Percentiles rank a stretch among this genome's conserved stretches.
Conservation (phyloP, 2,797 vertebrate species). For the Geotrypetes seraphini region DNA sequence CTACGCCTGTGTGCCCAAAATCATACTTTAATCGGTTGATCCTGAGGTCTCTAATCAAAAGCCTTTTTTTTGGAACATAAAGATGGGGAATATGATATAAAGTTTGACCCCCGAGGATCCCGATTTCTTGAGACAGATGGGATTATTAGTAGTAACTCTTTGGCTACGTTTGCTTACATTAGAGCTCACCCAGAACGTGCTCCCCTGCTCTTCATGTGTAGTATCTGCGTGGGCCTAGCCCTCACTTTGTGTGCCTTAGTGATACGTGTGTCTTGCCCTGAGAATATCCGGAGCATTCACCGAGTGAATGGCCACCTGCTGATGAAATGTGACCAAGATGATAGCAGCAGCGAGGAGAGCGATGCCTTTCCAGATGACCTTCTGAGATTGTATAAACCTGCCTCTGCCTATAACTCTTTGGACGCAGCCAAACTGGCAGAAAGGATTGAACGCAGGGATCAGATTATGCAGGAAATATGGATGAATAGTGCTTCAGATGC, state of each 20-base stretch:
- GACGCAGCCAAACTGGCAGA: constrained; percentile 83
- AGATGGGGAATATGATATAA: no score
- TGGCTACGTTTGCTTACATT: constrained; percentile 77
- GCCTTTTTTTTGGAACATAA: no score
- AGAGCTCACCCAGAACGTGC: constrained; percentile 80
- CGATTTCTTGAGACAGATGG: constrained; percentile 57
- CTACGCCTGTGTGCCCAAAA: no score
- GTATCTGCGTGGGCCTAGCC: constrained; percentile 77
- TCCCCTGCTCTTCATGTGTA: constrained; percentile 77
- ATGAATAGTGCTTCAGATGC: constrained; percentile 84
- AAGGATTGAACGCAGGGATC: constrained; percentile 85
- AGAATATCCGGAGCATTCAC: constrained; percentile 33
- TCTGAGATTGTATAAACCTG: constrained; percentile 49
- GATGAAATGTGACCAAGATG: constrained; percentile 26
- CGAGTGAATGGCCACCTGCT: constrained; percentile 22
- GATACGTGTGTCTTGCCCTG: constrained; percentile 51
- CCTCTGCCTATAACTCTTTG: constrained; percentile 53
- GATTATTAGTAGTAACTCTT: constrained; percentile 68
- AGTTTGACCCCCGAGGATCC: constrained; percentile 53
- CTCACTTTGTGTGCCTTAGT: constrained; percentile 71
- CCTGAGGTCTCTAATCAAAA: no score
- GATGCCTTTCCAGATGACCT: constrained; percentile 53
- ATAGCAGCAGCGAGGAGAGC: constrained; percentile 31
- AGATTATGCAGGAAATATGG: constrained; percentile 92
- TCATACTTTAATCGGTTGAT: no score